Base-by-base conservation (phyloP, 2,113 vertebrate species). In the Collichthys lucidus region DNA sequence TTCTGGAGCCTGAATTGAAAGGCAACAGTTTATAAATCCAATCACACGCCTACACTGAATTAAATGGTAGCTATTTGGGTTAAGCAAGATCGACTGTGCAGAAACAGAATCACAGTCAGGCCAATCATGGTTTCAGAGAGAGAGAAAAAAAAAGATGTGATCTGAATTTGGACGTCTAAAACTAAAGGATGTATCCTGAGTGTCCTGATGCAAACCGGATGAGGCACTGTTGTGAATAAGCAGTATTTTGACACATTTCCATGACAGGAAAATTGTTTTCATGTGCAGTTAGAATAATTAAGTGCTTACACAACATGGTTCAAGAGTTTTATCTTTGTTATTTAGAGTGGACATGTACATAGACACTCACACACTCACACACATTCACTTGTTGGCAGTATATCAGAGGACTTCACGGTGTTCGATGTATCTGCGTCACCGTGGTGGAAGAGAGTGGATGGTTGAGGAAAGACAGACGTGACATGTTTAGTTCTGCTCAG, bases 361-460 rank as follows among this genome's bases (percentile, higher is more conserved):
- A 53, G 31, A 53, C 60, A 22, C 52, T 3, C 2, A 47, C 52
- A 40, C 26, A 29, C n/a, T n/a, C n/a, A 75, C 42, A 56, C 66
- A 56, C 8, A 40, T 40, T 12, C 67, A 60, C 22, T 40, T 17
- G 52, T 50, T 84, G 82, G 90, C 87, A 79, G 63, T 12, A n/a
- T 4, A 86, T 72, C 80, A 77, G 46, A 82, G 44, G 80, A 77
- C 59, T 86, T 83, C 55, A 75, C 70, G 67, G 60, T 50, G 74
- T 64, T 84, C 46, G 29, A 73, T 83, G 80, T 74, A 75, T 86
- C 78, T 91, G 77, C 83, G 86, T 93, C 91, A 89, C 11, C 20
- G 8, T 60, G 56, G 76, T 82, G 86, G 84, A 88, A 74, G 84
- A 83, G 60, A 86, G 50, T 47, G 69, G 62, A 65, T 35, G 75